These are phyloP conservation scores for Mesorhabditis spiculigera DNA, from an alignment of 2,888 invertebrate genomes.

Conservation along the genomic window DNA sequence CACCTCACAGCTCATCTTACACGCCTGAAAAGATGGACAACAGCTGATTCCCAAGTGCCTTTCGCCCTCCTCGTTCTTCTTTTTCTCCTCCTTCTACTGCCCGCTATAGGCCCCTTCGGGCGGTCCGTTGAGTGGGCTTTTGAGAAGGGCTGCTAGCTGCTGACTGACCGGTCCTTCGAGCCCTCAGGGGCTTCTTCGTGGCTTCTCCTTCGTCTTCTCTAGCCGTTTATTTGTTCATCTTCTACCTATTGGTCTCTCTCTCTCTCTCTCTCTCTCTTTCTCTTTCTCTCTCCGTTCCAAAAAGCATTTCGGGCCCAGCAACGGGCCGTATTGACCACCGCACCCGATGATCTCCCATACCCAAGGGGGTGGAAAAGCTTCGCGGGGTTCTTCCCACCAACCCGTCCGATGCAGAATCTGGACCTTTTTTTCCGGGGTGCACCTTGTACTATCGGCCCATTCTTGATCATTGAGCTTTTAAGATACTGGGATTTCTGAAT, in stretches of 20 bases:
- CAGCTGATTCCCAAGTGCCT: conserved; percentile 19
- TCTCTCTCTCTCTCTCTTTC: conserved; percentile 7
- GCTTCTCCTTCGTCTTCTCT: too few species aligned
- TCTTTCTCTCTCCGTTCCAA: conserved; percentile 18
- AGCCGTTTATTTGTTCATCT: too few species aligned
- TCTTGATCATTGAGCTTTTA: too few species aligned
- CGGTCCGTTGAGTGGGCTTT: conserved; percentile 11
- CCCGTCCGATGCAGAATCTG: background rate
- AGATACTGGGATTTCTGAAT: too few species aligned
- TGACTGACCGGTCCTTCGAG: too few species aligned
- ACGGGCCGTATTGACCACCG: conserved; percentile 12
- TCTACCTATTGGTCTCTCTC: background rate
- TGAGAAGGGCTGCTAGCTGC: too few species aligned
- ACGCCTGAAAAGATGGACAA: conserved; percentile 13
- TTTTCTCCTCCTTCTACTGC: conserved; percentile 13
- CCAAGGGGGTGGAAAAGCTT: conserved; percentile 4
- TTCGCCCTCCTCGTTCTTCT: conserved; percentile 12
- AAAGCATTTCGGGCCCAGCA: conserved; percentile 14
- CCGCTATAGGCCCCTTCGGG: conserved; percentile 5
- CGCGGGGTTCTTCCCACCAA: background rate
- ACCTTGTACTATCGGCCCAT: too few species aligned
- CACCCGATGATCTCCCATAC: background rate
- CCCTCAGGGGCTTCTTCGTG: too few species aligned
- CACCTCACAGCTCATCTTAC: background rate
- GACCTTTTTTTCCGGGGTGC: too few species aligned